Evolutionary conservation across 2,113 vertebrate genomes (phyloP).

Genomic region (Nerophis ophidion): DNA sequence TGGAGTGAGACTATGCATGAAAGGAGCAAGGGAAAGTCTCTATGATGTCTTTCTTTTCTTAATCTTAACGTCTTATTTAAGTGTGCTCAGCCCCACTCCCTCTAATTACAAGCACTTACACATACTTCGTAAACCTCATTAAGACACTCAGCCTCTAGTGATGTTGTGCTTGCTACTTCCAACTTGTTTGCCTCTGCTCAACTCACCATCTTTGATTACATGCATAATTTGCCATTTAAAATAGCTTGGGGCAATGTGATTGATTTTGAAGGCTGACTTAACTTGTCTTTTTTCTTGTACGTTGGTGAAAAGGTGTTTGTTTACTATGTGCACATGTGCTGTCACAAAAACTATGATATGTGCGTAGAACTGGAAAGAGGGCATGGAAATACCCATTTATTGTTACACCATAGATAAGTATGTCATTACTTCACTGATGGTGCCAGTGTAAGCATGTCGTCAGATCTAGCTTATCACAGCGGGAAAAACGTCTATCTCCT

Average conservation of each 20-base stretch:
- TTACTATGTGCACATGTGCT: conserved; percentile 7
- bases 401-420: not conserved
- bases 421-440: conserved; percentile 8
- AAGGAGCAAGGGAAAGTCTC: conserved; percentile 7
- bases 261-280: conserved; percentile 14
- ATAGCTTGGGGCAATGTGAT: conserved; percentile 35
- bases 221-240: conserved; percentile 38
- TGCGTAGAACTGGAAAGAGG: not conserved
- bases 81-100: conserved; percentile 8
- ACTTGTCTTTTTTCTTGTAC: not conserved
- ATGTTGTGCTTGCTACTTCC: conserved; percentile 16
- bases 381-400: conserved; percentile 8
- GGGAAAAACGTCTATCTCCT: conserved; percentile 23
- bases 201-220: conserved; percentile 50
- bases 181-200: conserved; percentile 33
- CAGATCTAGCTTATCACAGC: conserved; percentile 32
- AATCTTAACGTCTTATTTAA: conserved; percentile 36
- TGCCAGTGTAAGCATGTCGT: conserved; percentile 27
- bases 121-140: conserved; percentile 15
- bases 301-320: not conserved
- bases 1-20: not conserved
- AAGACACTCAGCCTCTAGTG: conserved; percentile 25
- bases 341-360: not conserved
- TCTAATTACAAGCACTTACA: conserved; percentile 17
- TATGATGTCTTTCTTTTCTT: conserved; percentile 12